Conservation (phyloP, 2,888 invertebrate genomes). For the Platycnemis pennipes region DNA sequence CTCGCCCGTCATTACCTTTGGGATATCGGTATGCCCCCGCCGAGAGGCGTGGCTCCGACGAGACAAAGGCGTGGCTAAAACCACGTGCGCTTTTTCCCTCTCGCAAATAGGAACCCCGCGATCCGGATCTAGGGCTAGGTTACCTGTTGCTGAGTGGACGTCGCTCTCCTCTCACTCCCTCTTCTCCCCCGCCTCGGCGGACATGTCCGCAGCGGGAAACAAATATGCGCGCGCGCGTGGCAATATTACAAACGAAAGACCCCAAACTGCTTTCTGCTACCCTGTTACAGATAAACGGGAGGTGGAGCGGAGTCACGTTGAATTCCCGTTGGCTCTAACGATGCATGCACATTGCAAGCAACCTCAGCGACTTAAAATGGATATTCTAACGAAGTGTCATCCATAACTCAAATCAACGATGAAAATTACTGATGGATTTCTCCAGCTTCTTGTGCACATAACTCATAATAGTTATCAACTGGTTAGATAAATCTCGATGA, state of each 20-base stretch:
- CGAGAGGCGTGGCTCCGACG: conserved; percentile 18
- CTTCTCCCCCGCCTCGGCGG: background rate
- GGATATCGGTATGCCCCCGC: conserved; percentile 13
- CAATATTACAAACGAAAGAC: background rate
- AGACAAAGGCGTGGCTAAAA: background rate
- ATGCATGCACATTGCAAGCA: too few species aligned
- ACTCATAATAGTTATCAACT: too few species aligned
- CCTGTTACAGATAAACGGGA: background rate
- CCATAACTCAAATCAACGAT: too few species aligned
- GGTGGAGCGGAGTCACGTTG: background rate
- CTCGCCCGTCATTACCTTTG: background rate
- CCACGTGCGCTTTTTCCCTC: conserved; percentile 38
- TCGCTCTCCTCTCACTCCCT: background rate
- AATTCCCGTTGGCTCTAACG: too few species aligned
- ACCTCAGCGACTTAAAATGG: too few species aligned
- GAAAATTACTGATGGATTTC: too few species aligned
- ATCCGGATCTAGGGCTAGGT: conserved; percentile 43
- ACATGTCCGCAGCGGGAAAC: background rate
- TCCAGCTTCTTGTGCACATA: too few species aligned
- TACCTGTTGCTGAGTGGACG: conserved; percentile 54
- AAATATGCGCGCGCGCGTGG: background rate
- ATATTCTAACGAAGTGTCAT: too few species aligned
- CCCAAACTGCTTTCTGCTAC: background rate
- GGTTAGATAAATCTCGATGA: too few species aligned
- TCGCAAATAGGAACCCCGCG: conserved; percentile 53